Evolutionary conservation across 2,888 invertebrate species (phyloP), one percentile per base, ranked within the genome.

Genomic region (Oasisia sp.): DNA sequence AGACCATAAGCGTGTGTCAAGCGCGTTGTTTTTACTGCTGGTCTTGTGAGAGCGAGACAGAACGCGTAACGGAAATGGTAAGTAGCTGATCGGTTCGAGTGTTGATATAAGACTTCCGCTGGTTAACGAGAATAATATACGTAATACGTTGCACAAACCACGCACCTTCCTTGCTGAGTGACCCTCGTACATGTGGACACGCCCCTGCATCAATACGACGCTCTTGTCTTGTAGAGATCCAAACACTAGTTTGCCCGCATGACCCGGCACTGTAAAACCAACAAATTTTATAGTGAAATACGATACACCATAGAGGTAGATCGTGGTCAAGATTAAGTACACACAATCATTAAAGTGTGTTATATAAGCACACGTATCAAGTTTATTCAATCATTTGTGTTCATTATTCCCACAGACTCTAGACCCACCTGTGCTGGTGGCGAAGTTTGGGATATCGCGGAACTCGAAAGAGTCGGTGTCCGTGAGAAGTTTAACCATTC

Each of bases 161-260:
- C 74, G 27, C 74, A 74, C 74, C 95, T 95, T 95, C 92, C 94
- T 94, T 91, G 95, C 97, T 0, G 98, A 98, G 96, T 99, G 99
- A 90, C 99, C 99, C 96, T 99, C 99, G 96, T 99, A 99, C 95
- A 98, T 98, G 96, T 99, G 99, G 96, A 99, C 99, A 92, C 99
- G 97, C 32, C 99, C 99, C 96, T 99, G 99, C 98, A 99, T 99
- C 95, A 99, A 98, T 95, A 99, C 98, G 0, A 99, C 98, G 0
- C 98, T 97, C 5, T 98, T 97, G 12, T 97, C 98, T 19, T 97
- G 97, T 58, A 99, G 97, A 91, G 97, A 97, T 0, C 99, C 99
- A 95, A 99, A 98, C 74, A 99, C 98, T 95, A 99, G 97, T 95
- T 98, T 97, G 0, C 99, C 99, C 44, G 97, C 98, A 96, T 99